phyloP scores from a whole-genome alignment of 2,888 invertebrate species.

The Cerastis leucographa region DNA sequence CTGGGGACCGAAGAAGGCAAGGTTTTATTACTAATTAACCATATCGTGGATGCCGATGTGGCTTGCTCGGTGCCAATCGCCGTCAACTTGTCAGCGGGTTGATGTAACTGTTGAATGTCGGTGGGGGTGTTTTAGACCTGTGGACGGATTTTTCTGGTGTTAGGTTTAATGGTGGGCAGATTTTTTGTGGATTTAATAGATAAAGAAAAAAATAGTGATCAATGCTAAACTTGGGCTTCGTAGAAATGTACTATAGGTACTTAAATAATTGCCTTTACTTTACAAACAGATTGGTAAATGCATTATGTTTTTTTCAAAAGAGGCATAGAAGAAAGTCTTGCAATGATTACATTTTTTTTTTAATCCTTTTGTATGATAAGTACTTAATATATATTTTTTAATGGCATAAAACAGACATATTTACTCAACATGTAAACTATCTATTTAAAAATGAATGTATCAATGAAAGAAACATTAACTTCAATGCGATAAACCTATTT shows the following conservation, averaged over 20 bases:
- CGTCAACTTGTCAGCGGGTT: constrained; percentile 77
- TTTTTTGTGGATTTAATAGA: background rate
- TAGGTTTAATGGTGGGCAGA: background rate
- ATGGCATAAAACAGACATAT: background rate
- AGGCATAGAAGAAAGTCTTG: too few relatives aligned
- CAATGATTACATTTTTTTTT: background rate
- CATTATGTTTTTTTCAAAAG: background rate
- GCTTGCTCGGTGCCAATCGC: constrained; percentile 75
- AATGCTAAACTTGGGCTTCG: background rate
- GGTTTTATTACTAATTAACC: constrained; percentile 82
- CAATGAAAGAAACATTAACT: background rate
- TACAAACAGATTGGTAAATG: background rate
- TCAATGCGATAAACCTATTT: background rate
- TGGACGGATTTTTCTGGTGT: constrained; percentile 7
- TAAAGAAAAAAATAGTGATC: background rate
- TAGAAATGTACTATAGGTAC: too few relatives aligned
- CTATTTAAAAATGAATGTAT: background rate
- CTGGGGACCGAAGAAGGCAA: constrained; percentile 66
- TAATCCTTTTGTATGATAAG: background rate
- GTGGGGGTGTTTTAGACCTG: constrained; percentile 41
- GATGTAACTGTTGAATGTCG: constrained; percentile 70
- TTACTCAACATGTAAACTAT: background rate
- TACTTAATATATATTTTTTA: background rate
- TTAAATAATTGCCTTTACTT: background rate
- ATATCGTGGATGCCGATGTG: constrained; percentile 78